Base-by-base conservation (phyloP, 1,140 invertebrate genomes). In the Drusus annulatus region DNA sequence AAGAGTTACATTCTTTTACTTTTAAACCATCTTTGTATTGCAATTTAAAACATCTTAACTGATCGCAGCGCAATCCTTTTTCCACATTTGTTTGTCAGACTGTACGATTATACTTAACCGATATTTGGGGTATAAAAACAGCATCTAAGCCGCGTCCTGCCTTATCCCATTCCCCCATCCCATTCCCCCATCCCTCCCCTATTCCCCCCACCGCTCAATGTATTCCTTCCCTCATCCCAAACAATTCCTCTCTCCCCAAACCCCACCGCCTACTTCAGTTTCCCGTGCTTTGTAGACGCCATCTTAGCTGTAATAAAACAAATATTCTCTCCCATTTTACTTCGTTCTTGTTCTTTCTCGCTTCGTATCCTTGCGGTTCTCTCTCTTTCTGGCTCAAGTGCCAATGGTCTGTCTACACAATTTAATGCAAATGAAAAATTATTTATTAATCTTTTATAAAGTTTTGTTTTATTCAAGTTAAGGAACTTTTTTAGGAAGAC, bases 281-380 rank as follows among this genome's bases (percentile, higher is more conserved):
- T 54, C 51, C 69, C 69, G 69, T 51, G 69, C 69, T 71, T 71
- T 74, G 50, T 54, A 74, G 50, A 74, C 69, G 69, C 69, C 69
- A 74, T 74, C 69, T 74, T 74, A 74, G 69, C 50, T 74, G 51
- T 74, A 74, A 74, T 74, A 74, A 74, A 74, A 74, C 69, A 74
- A 74, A 74, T 74, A 74, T 56, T 54, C 69, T 52, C 69, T 74
- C 69, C 69, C 69, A 56, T 74, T 74, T 74, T 74, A 74, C 69
- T 74, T 52, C 51, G 51, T 74, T 74, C 69, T 74, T 74, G 17
- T 71, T 71, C 69, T 74, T 74, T 56, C 52, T 74, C 68, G 17
- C 69, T 74, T 54, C 69, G 69, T 28, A 54, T 56, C 50, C 69
- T 56, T 74, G 69, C 69, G 69, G 69, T 74, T 52, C 69, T 54